These are phyloP conservation scores for Crypturellus tataupa DNA, from an alignment of 2,797 vertebrate genomes.

Conservation along the genomic window DNA sequence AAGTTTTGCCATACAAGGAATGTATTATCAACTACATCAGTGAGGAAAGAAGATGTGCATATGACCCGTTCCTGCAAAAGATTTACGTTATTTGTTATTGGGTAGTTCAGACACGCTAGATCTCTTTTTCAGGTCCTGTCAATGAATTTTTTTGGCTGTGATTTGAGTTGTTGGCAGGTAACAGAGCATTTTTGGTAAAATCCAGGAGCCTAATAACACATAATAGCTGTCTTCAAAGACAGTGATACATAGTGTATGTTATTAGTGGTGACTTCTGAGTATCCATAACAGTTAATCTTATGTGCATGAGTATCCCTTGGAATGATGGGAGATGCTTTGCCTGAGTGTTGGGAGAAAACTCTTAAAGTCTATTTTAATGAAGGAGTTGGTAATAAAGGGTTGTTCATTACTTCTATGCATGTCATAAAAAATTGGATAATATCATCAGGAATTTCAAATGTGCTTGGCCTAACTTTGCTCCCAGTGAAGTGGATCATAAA, in stretches of 20 bases:
- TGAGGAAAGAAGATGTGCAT: slow-evolving; percentile 72
- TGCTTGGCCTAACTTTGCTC: neutral
- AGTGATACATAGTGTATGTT: neutral
- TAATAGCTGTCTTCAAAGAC: slow-evolving; percentile 13
- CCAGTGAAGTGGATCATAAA: neutral
- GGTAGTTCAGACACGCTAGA: slow-evolving; percentile 35
- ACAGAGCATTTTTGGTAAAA: slow-evolving; percentile 5
- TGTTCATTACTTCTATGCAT: neutral
- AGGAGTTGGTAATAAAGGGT: neutral
- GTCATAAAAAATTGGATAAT: too few relatives aligned
- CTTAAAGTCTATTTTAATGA: neutral
- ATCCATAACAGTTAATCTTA: neutral
- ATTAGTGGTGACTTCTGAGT: neutral
- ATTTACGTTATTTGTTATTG: slow-evolving; percentile 70
- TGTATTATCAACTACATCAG: slow-evolving; percentile 37
- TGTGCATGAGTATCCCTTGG: neutral
- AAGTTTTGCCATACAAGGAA: slow-evolving; percentile 60
- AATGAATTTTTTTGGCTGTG: slow-evolving; percentile 50
- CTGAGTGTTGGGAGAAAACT: neutral
- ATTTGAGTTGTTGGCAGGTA: slow-evolving; percentile 6
- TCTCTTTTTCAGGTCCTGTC: slow-evolving; percentile 66
- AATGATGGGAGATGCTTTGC: neutral
- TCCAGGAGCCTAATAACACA: neutral
- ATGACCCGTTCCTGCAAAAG: slow-evolving; percentile 51
- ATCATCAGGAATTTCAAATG: neutral